Conservation (phyloP, 2,797 vertebrate species). For the Amniataba percoides region DNA sequence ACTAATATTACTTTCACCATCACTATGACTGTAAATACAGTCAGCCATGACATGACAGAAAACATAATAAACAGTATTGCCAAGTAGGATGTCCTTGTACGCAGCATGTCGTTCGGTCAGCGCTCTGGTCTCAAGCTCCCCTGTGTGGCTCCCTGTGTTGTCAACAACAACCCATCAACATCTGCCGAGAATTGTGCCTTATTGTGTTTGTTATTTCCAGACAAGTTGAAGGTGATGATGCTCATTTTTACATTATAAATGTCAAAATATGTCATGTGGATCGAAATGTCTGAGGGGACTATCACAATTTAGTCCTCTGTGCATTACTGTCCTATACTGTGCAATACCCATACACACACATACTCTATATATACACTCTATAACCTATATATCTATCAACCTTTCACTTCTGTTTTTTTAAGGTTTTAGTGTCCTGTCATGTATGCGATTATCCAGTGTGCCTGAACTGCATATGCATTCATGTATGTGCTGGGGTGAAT, state of each 20-base stretch:
- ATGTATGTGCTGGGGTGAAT: no score
- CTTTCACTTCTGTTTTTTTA: no score
- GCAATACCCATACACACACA: neutral
- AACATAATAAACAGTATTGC: neutral
- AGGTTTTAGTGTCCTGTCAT: no score
- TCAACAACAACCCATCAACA: neutral
- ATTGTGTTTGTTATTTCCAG: neutral
- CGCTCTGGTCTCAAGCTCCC: constrained; percentile 32
- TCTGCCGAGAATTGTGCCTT: neutral
- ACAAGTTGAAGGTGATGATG: neutral
- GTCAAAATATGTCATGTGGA: neutral
- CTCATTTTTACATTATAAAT: neutral
- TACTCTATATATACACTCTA: neutral
- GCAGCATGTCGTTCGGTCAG: neutral
- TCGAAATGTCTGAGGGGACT: neutral
- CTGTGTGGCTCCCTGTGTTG: constrained; percentile 11
- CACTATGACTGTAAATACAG: neutral
- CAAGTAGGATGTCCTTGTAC: neutral
- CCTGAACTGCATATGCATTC: no score
- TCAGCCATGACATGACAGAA: neutral
- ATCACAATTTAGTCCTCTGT: neutral
- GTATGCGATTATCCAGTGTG: no score
- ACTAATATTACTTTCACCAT: neutral
- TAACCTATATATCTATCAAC: no score
- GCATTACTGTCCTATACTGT: neutral